Conservation (phyloP, 2,113 vertebrate genomes). For the Zonotrichia leucophrys region DNA sequence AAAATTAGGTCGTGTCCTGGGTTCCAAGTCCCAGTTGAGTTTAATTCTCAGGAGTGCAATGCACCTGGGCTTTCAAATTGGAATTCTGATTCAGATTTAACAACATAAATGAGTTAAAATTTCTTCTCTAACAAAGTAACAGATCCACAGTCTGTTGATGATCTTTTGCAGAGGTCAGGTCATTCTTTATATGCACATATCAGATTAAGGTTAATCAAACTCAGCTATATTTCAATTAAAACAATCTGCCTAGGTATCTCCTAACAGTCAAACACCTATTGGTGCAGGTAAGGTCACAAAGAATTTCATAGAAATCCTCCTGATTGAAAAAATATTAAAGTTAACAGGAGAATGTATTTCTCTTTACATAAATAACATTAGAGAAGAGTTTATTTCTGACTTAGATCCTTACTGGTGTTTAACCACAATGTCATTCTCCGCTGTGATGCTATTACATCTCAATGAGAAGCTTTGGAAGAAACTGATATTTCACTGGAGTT, state of each 20-base stretch:
- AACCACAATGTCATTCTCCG: constrained; percentile 42
- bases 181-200: not conserved
- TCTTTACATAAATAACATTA: constrained; percentile 7
- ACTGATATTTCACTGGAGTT: constrained; percentile 47
- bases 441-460: constrained; percentile 59
- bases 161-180: not conserved
- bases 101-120: not conserved
- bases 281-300: not conserved
- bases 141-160: not conserved
- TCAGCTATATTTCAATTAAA: not conserved
- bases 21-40: not conserved
- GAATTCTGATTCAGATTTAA: not conserved
- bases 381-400: constrained; percentile 24
- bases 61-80: not conserved
- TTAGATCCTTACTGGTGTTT: constrained; percentile 39
- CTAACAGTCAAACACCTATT: not conserved
- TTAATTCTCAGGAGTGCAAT: not conserved
- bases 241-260: not conserved
- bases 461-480: constrained; percentile 39
- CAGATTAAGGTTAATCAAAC: not conserved
- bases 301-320: not conserved
- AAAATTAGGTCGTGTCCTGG: not conserved
- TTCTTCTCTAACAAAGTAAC: not conserved
- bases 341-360: not conserved
- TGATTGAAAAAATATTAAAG: not conserved